Percentiles rank a stretch among this genome's conserved stretches.
These are phyloP conservation scores for Falco peregrinus DNA, from an alignment of 2,797 vertebrate genomes.

Conservation along the genomic window DNA sequence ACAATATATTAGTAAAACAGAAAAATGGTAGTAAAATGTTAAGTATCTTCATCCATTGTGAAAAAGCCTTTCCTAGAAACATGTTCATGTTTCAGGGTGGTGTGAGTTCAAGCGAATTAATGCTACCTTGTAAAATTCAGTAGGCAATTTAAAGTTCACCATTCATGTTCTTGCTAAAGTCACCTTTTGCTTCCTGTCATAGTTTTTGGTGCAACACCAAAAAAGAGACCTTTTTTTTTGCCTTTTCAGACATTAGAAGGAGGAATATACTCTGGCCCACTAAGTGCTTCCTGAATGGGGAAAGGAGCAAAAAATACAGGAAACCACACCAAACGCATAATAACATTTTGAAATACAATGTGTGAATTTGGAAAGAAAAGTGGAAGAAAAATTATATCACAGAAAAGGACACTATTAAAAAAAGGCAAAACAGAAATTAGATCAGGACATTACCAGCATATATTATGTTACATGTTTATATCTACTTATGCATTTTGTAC, in stretches of 20 bases:
- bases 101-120: neutral
- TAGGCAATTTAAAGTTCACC: neutral
- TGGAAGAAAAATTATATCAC: neutral
- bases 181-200: neutral
- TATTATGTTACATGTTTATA: neutral
- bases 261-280: neutral
- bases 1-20: neutral
- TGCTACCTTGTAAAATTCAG: neutral
- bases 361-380: neutral
- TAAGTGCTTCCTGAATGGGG: neutral
- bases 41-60: neutral
- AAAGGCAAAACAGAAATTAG: neutral
- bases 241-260: neutral
- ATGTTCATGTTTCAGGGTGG: neutral
- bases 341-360: neutral
- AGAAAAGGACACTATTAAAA: neutral
- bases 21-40: neutral
- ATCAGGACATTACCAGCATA: neutral
- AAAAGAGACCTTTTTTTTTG: neutral
- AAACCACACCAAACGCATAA: neutral
- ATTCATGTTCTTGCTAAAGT: neutral
- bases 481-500: neutral
- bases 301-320: neutral
- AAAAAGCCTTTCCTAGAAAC: neutral
- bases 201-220: neutral